Evolutionary conservation across 2,888 invertebrate species (phyloP).

Genomic region (Ceratothoa steindachneri): DNA sequence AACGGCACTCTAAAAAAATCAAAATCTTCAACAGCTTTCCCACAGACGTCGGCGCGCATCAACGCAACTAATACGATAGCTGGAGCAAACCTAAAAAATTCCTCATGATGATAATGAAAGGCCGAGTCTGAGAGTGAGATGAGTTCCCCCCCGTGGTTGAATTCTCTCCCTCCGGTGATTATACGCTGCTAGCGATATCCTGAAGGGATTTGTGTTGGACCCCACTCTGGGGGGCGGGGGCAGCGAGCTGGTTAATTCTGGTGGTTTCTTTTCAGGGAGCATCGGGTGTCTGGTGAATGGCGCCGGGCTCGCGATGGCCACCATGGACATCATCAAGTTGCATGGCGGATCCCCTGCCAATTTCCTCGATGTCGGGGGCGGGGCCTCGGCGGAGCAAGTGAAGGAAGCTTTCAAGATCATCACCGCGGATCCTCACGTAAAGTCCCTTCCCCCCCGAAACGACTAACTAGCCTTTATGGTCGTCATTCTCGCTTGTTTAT

Average conservation of each 20-base stretch:
- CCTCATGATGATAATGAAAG: slow-evolving; percentile 46
- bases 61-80: no score
- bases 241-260: no score
- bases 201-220: background rate
- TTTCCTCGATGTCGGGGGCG: slow-evolving; percentile 94
- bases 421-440: slow-evolving; percentile 78
- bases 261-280: slow-evolving; percentile 56
- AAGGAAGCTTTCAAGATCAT: slow-evolving; percentile 96
- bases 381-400: slow-evolving; percentile 81
- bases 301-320: slow-evolving; percentile 94
- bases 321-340: slow-evolving; percentile 95
- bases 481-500: no score
- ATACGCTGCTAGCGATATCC: background rate
- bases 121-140: slow-evolving; percentile 40
- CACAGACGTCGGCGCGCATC: no score
- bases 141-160: slow-evolving; percentile 16
- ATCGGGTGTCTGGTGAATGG: slow-evolving; percentile 96
- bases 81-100: no score
- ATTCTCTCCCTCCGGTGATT: background rate
- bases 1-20: no score
- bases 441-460: no score
- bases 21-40: no score
- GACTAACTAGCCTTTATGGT: no score
- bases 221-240: no score
- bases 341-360: slow-evolving; percentile 94